These are phyloP conservation scores for Hippoglossus stenolepis DNA, from an alignment of 2,113 vertebrate species.

Conservation along the genomic window DNA sequence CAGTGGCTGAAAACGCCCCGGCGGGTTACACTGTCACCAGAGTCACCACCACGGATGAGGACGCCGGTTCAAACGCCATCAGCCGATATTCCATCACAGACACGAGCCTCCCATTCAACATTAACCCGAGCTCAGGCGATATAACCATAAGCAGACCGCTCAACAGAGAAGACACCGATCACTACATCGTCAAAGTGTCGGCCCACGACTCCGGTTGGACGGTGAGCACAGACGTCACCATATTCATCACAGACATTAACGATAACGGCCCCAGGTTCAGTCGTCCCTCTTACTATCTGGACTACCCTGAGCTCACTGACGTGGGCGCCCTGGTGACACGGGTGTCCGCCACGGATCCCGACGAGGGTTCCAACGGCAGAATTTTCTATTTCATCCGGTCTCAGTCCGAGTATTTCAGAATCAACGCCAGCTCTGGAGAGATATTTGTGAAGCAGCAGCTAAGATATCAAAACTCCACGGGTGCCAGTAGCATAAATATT, in stretches of 20 bases:
- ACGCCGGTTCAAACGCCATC: slow-evolving; percentile 89
- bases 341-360: slow-evolving; percentile 91
- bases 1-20: slow-evolving; percentile 93
- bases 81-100: slow-evolving; percentile 92
- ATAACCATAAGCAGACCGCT: slow-evolving; percentile 92
- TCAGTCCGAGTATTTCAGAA: slow-evolving; percentile 95
- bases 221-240: slow-evolving; percentile 95
- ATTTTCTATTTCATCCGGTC: slow-evolving; percentile 97
- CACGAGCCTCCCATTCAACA: slow-evolving; percentile 88
- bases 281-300: slow-evolving; percentile 93
- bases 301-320: slow-evolving; percentile 92
- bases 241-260: slow-evolving; percentile 94
- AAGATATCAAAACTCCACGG: slow-evolving; percentile 90
- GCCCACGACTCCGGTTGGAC: slow-evolving; percentile 98
- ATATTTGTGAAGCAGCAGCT: slow-evolving; percentile 94
- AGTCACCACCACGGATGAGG: slow-evolving; percentile 96
- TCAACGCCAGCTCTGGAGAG: slow-evolving; percentile 92
- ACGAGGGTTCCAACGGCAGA: slow-evolving; percentile 91
- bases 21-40: slow-evolving; percentile 91
- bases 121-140: slow-evolving; percentile 91
- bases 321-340: slow-evolving; percentile 88
- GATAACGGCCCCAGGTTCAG: slow-evolving; percentile 94
- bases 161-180: slow-evolving; percentile 93
- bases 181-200: slow-evolving; percentile 92
- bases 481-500: slow-evolving; percentile 87